Evolutionary conservation across 1,140 invertebrate genomes (phyloP), one percentile per base, ranked within the genome.

Genomic region (Helicorthomorpha holstii): DNA sequence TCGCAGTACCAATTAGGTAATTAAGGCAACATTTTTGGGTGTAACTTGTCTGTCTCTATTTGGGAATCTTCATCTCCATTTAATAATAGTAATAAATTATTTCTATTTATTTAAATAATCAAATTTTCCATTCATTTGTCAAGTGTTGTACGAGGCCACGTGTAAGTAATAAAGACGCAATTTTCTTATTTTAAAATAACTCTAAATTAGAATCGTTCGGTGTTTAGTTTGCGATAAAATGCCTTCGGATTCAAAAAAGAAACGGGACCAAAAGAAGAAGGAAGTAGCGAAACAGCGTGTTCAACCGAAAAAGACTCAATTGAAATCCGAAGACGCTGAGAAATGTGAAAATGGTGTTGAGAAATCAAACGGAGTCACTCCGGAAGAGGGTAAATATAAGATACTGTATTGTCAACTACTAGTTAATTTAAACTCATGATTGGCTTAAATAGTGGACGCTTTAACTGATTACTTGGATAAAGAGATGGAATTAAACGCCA

Each of bases 211-310:
- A n/a, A n/a, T n/a, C n/a, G n/a, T n/a, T n/a, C n/a, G n/a, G n/a
- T n/a, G n/a, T n/a, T n/a, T n/a, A n/a, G n/a, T n/a, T n/a, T n/a
- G n/a, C n/a, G n/a, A n/a, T n/a, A 64, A 59, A 27, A 96, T 97
- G 92, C 91, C 92, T 59, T 96, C 91, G 58, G 91, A 96, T 69
- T 80, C 92, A 1, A 97, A 98, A 69, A 97, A 98, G 75, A 88
- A 90, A 61, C 81, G 92, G 65, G 89, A 91, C 66, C 85, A 89
- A 61, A 91, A 93, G 69, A 98, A 98, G 70, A 98, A 97, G 67
- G 90, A 94, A 60, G 85, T 87, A 25, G 85, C 85, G 22, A 90
- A 88, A 76, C 78, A 48, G 25, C 26, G 46, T 75, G 81, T 60
- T 67, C 69, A 56, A 69, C 70, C 48, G 60, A 41, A 34, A 60